Conservation (phyloP, 1,140 invertebrate genomes). For the Metopolophium dirhodum region DNA sequence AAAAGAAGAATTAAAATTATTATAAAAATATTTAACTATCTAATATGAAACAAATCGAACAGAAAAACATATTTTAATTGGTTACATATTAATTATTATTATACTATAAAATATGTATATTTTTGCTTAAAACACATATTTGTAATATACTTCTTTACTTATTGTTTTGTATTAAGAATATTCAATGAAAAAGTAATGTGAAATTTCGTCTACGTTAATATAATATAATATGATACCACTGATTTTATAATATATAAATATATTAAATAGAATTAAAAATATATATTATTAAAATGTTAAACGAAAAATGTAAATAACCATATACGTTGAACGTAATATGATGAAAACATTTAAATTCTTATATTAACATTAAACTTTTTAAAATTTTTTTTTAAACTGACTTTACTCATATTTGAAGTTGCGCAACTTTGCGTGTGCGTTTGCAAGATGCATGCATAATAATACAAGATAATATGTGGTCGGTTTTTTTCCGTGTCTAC, state of each 20-base stretch:
- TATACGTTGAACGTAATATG: background rate
- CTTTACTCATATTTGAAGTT: background rate
- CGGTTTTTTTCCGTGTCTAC: constrained; percentile 27
- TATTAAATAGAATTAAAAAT: background rate
- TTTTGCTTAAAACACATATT: background rate
- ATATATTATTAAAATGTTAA: background rate
- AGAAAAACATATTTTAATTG: background rate
- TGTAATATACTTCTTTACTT: background rate
- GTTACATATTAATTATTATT: background rate
- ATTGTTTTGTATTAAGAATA: background rate
- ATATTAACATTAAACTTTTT: background rate
- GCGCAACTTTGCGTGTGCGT: background rate
- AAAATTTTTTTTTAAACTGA: background rate
- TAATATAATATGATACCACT: background rate
- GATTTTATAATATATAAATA: background rate
- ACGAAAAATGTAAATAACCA: background rate
- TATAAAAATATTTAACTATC: background rate
- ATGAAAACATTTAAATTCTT: background rate
- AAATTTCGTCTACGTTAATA: background rate
- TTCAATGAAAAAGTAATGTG: background rate
- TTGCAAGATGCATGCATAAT: background rate
- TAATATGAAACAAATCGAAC: background rate
- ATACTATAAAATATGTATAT: background rate
- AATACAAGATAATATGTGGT: background rate
- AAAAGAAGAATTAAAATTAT: background rate